Evolutionary conservation across 2,888 invertebrate genomes (phyloP), one percentile per base, ranked within the genome.

Genomic region (Pheosia tremula): DNA sequence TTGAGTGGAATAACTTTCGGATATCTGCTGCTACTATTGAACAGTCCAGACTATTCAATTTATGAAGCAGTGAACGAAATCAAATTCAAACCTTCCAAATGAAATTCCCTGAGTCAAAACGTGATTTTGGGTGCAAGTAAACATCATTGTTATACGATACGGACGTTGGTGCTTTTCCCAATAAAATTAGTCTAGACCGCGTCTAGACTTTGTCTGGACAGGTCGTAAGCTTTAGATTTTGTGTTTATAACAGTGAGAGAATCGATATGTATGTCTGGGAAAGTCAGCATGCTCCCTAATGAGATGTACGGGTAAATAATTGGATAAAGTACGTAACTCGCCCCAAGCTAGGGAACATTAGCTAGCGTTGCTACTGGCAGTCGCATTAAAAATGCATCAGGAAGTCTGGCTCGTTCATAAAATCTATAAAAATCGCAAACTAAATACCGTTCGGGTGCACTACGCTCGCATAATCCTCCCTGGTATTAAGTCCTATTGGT

Each of bases 151-250:
- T 43, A 43, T n/a, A 60, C 45, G 59, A 60, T 62, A 68, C 65
- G 66, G 62, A 61, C 57, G 63, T 57, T 64, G 69, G 64, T 75
- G 77, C 68, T 77, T 69, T 79, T 76, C 76, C 70, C 76, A 83
- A 83, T 83, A 79, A 80, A 83, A 72, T 77, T 71, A 75, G 91
- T 91, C 91, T 91, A 91, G 91, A 90, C 91, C 68, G 8, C 63
- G 91, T 90, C 91, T 91, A 91, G 91, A 90, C 91, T 75, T 69
- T 69, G 74, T 74, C 72, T 69, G 72, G 72, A 71, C 63, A 72
- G 69, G 63, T 62, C 38, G 58, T 62, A 63, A 67, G 68, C 58
- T 67, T 60, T 66, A 59, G 66, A 73, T 76, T 77, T 76, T 71
- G 63, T 66, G 65, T 76, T 72, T 73, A 75, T 66, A 63, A 62